phyloP scores from a whole-genome alignment of 2,113 vertebrate genomes.

The Petaurus breviceps region DNA sequence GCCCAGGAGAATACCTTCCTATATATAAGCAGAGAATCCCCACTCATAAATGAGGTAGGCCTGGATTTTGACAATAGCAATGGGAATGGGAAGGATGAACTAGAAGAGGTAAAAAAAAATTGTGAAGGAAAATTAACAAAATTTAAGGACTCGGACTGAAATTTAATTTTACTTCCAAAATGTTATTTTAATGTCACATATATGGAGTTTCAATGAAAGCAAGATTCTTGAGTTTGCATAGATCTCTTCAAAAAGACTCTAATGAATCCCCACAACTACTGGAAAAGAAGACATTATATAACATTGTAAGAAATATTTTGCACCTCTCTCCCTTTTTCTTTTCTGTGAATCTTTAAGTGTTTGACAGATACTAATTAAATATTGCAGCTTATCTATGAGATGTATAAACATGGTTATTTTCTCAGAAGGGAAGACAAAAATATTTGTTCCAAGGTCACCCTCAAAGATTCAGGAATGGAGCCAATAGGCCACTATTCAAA shows the following conservation, averaged over 20 bases:
- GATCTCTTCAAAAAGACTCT: background rate
- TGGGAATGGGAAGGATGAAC: background rate
- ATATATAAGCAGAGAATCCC: background rate
- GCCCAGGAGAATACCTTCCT: background rate
- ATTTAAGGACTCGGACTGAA: background rate
- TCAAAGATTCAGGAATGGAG: background rate
- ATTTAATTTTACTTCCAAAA: background rate
- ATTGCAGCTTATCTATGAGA: background rate
- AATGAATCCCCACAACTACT: background rate
- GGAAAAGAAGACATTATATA: background rate
- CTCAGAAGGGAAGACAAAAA: background rate
- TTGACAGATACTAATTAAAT: background rate
- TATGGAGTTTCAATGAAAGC: background rate
- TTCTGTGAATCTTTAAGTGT: background rate
- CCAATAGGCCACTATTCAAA: background rate
- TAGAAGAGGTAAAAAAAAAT: background rate
- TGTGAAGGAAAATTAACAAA: no score
- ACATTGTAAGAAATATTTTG: background rate
- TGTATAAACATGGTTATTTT: background rate
- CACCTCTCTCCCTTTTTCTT: background rate
- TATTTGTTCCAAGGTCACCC: background rate
- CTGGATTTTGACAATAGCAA: background rate
- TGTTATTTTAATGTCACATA: background rate
- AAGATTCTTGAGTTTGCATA: background rate
- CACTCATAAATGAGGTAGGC: background rate